A percentile compares a stretch with the other conserved stretches of the same genome.
Evolutionary conservation across 2,888 invertebrate species (phyloP).

Genomic region (Meghimatium bilineatum): DNA sequence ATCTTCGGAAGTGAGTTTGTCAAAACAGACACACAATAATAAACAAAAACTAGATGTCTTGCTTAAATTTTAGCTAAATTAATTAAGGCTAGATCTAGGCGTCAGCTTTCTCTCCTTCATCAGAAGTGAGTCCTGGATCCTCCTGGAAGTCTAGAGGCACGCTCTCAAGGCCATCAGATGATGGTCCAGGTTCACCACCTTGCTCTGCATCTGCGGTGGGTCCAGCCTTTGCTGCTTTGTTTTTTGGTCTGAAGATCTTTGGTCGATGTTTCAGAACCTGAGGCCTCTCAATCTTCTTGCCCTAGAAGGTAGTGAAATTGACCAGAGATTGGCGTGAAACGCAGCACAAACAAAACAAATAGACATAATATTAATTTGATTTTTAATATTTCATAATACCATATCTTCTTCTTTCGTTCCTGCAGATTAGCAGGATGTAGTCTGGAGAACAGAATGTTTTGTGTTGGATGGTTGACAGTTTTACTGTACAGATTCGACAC

Average conservation of each 20-base stretch:
- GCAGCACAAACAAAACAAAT: neutral
- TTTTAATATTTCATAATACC: too few relatives aligned
- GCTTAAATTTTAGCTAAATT: slow-evolving; percentile 14
- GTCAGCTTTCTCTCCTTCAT: slow-evolving; percentile 20
- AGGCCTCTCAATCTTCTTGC: slow-evolving; percentile 52
- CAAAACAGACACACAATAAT: neutral
- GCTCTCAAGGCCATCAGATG: slow-evolving; percentile 49
- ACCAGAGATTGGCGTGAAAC: neutral
- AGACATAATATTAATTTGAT: too few relatives aligned
- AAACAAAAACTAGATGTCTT: slow-evolving; percentile 9
- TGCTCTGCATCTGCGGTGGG: slow-evolving; percentile 42
- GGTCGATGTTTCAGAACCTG: slow-evolving; percentile 48
- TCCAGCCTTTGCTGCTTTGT: slow-evolving; percentile 45
- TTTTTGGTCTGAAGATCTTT: slow-evolving; percentile 53
- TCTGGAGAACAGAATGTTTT: too few relatives aligned
- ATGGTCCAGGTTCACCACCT: slow-evolving; percentile 44
- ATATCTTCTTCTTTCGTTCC: too few relatives aligned
- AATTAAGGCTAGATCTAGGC: slow-evolving; percentile 23
- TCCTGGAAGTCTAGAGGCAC: slow-evolving; percentile 39
- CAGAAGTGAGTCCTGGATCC: slow-evolving; percentile 7
- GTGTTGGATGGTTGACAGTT: too few relatives aligned
- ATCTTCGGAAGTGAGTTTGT: neutral
- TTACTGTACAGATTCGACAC: too few relatives aligned
- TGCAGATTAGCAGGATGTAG: too few relatives aligned
- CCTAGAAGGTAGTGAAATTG: slow-evolving; percentile 26